Conservation (phyloP, 2,888 invertebrate species). For the Dicranocentrus wangi region DNA sequence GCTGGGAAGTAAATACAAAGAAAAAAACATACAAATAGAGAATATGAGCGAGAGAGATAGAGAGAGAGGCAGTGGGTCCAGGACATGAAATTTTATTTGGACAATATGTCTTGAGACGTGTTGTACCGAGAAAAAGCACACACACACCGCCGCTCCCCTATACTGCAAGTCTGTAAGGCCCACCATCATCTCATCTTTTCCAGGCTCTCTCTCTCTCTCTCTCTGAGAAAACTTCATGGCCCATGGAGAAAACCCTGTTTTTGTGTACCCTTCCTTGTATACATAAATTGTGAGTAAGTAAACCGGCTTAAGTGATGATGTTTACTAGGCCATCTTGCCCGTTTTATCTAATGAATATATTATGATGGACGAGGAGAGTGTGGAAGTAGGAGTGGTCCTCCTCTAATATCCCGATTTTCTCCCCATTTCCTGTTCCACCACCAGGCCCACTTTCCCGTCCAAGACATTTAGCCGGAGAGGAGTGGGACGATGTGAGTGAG, state of each 20-base stretch:
- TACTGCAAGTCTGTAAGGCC: too few species aligned
- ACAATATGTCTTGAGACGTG: slow-evolving; percentile 32
- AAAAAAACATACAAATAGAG: too few species aligned
- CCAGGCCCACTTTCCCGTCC: background rate
- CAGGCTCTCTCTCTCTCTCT: background rate
- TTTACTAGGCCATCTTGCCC: slow-evolving; percentile 64
- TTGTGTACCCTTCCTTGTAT: too few species aligned
- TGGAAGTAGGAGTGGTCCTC: slow-evolving; percentile 2
- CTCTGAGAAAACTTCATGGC: slow-evolving; percentile 59
- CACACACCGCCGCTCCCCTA: too few species aligned
- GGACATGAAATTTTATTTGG: slow-evolving; percentile 16
- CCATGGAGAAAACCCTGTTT: slow-evolving; percentile 27
- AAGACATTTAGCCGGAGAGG: slow-evolving; percentile 35
- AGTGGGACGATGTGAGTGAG: slow-evolving; percentile 38
- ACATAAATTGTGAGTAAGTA: slow-evolving; percentile 59
- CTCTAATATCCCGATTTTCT: slow-evolving; percentile 20
- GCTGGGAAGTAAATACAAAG: too few species aligned
- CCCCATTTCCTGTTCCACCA: slow-evolving; percentile 4
- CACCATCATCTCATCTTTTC: too few species aligned
- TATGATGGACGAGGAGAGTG: slow-evolving; percentile 54
- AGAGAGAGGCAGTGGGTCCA: background rate
- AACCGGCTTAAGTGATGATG: slow-evolving; percentile 65
- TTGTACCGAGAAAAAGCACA: slow-evolving; percentile 10
- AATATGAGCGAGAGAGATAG: background rate
- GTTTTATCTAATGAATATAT: slow-evolving; percentile 66